Evolutionary conservation across 2,888 invertebrate species (phyloP), one percentile per base, ranked within the genome.

Genomic region (Tribolium freemani): DNA sequence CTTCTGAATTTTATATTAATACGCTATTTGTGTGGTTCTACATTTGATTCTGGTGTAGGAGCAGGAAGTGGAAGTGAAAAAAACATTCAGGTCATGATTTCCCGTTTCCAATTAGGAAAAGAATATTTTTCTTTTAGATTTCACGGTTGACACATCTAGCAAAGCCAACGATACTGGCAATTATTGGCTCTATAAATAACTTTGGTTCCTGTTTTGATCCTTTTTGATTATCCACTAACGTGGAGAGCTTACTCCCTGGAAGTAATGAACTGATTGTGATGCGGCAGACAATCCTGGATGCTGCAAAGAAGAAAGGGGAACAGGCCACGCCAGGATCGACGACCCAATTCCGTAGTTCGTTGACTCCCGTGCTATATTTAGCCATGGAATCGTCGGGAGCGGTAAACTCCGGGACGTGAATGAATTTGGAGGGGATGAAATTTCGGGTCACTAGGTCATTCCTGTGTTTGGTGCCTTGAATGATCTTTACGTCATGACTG

Each of bases 201-300:
- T 10, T 26, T 8, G 30, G 51, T 21, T 21, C 21, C 54, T 38
- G n/a, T 57, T 48, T 45, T 20, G 45, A 16, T 46, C 46, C 11
- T 60, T 60, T 60, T 46, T 13, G 44, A 60, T 60, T 60, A 60
- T 21, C 48, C 46, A 46, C 48, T 26, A 60, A 46, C 26, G 46
- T 60, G 11, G 21, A 60, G 46, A 26, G 45, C 8, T 60, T 60
- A 60, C 48, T 10, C 60, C 20, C 60, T 60, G 48, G 26, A 60
- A 60, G 60, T 60, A 60, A 60, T 71, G 46, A 50, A 16, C 51
- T 72, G 61, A 56, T 0, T 89, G 90, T 56, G 21, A 63, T 63
- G 63, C 56, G 38, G 50, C 44, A 68, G 67, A 68, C 68, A 68
- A 61, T 72, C 53, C 67, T 26, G 11, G 30, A 48, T 31, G 30